Evolutionary conservation across 2,113 vertebrate species (phyloP), one percentile per base, ranked within the genome.

Genomic region (Lontra canadensis): DNA sequence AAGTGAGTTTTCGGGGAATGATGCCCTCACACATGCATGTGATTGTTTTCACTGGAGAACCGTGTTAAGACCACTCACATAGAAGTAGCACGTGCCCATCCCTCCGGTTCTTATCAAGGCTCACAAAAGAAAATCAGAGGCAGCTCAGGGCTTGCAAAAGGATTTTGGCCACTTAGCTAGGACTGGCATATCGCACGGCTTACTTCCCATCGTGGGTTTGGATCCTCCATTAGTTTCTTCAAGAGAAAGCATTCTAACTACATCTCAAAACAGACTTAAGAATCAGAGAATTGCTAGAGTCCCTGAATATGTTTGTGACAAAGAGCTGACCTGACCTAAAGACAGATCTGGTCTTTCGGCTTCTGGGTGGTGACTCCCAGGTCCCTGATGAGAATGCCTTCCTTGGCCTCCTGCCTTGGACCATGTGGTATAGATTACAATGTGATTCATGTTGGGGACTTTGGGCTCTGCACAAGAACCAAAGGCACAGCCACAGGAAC

Each of bases 381-480:
- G 65, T 13, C 65, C 65, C 31, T 23, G 36, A 9, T 2, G 14
- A 7, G 6, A 10, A 4, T 11, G 1, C 2, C n/a, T 67, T 65
- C 52, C 1, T 25, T 57, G 21, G 34, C 44, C 44, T 49, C 10
- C 2, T 3, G 1, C 44, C 34, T 61, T 89, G 65, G 61, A 21
- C 11, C n/a, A 23, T 4, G 1, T 36, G 14, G 42, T 6, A 4
- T 4, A 20, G 52, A 10, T 39, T 59, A 9, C 31, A 34, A 1
- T 6, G 7, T 80, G 76, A n/a, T 11, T 52, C 8, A 13, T 8
- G 11, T 1, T 8, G 7, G 25, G 11, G 25, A 6, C 4, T 31
- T 23, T 44, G 4, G 7, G 1, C 20, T 9, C 55, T 7, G 15
- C 26, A 52, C 59, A 80, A 25, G 59, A 67, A 65, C 10, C 26